Conservation (phyloP, 2,888 invertebrate species). For the Netelia fuscicornis region DNA sequence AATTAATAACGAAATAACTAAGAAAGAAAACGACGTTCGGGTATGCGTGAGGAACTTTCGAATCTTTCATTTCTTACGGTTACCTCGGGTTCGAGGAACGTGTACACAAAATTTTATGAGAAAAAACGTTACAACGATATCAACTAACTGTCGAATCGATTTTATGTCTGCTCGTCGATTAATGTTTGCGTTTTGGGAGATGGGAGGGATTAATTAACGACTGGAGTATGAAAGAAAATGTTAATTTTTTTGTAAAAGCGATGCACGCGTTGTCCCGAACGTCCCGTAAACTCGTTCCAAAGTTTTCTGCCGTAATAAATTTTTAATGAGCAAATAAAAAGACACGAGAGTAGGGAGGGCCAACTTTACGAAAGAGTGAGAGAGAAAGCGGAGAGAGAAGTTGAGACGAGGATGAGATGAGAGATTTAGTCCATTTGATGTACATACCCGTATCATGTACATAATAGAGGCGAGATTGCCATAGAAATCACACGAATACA, state of each 20-base stretch:
- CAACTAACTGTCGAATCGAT: neutral
- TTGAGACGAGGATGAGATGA: slow-evolving; percentile 69
- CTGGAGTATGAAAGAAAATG: neutral
- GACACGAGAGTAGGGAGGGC: slow-evolving; percentile 43
- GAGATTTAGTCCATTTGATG: slow-evolving; percentile 72
- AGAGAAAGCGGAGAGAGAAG: slow-evolving; percentile 64
- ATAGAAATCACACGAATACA: slow-evolving; percentile 71
- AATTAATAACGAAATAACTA: neutral
- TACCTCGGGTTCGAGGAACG: too few relatives aligned
- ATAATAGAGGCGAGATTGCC: slow-evolving; percentile 71
- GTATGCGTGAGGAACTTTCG: slow-evolving; percentile 22
- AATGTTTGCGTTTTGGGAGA: too few relatives aligned
- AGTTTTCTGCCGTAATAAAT: neutral
- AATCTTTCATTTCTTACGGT: neutral
- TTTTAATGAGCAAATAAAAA: slow-evolving; percentile 21
- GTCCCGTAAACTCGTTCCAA: neutral
- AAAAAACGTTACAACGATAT: neutral
- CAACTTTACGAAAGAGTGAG: slow-evolving; percentile 46
- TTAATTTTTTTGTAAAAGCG: neutral
- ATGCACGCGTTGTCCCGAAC: neutral
- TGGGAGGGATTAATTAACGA: neutral
- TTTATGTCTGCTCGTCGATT: slow-evolving; percentile 3
- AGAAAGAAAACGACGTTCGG: slow-evolving; percentile 29
- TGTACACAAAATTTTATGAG: neutral
- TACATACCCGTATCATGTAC: slow-evolving; percentile 72